These are phyloP conservation scores for Ostrea denselamellosa DNA, from an alignment of 1,140 invertebrate genomes.

Conservation along the genomic window DNA sequence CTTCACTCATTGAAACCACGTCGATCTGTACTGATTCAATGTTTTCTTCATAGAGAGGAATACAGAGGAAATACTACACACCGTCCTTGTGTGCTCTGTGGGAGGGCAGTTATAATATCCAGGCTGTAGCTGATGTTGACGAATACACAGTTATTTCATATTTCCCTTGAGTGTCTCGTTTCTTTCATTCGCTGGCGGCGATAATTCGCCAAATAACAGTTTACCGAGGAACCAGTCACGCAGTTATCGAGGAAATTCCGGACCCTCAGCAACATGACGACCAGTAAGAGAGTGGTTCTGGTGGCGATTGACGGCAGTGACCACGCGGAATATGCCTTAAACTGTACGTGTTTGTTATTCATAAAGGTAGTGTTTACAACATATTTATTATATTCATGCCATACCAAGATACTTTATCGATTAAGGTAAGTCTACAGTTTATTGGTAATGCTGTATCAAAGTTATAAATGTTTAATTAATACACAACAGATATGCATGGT, in stretches of 20 bases:
- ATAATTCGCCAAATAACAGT: background rate
- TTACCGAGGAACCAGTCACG: background rate
- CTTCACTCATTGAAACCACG: background rate
- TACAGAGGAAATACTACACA: no score
- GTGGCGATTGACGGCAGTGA: slow-evolving; percentile 66
- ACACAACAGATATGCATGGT: no score
- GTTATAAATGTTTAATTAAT: no score
- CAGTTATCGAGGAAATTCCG: slow-evolving; percentile 6
- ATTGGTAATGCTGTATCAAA: no score
- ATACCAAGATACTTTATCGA: no score
- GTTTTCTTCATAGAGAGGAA: no score
- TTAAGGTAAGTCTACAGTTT: no score
- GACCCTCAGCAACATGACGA: background rate
- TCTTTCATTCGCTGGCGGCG: background rate
- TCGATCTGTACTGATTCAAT: background rate
- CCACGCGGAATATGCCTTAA: slow-evolving; percentile 59
- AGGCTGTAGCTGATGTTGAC: background rate
- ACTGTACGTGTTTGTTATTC: slow-evolving; percentile 58
- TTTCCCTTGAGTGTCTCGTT: background rate
- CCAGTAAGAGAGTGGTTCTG: slow-evolving; percentile 44
- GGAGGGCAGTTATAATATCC: background rate
- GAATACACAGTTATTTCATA: slow-evolving; percentile 5
- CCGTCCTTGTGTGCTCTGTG: no score
- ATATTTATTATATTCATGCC: no score
- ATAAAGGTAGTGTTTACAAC: no score